Evolutionary conservation across 2,113 vertebrate species (phyloP).

Genomic region (Pluvialis apricaria): DNA sequence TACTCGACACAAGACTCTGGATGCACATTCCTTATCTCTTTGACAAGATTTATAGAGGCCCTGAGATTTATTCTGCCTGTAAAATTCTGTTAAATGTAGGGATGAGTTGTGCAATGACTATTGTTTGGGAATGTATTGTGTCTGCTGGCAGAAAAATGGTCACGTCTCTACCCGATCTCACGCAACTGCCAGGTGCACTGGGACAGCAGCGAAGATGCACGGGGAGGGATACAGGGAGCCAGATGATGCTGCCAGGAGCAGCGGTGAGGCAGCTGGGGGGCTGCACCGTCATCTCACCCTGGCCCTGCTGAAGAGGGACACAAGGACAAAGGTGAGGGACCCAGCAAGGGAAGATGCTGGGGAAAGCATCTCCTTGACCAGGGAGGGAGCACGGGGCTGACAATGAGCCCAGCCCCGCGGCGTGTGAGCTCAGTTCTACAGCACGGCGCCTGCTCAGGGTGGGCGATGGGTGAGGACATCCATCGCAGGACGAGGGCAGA

Average conservation of each 20-base stretch:
- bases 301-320: not conserved
- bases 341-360: not conserved
- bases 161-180: not conserved
- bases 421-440: accelerated
- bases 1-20: not conserved
- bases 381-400: accelerated
- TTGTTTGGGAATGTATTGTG: conserved; percentile 49
- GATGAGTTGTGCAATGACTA: conserved; percentile 9
- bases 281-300: not conserved
- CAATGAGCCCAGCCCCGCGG: accelerated
- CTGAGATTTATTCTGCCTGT: conserved; percentile 34
- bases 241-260: not conserved
- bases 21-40: conserved; percentile 19
- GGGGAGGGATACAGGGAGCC: not conserved
- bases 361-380: not conserved
- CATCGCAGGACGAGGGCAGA: accelerated
- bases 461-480: accelerated
- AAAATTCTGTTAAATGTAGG: conserved; percentile 12
- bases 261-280: not conserved
- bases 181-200: not conserved
- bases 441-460: accelerated
- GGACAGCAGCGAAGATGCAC: accelerated
- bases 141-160: conserved; percentile 32
- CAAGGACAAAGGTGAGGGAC: accelerated
- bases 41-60: not conserved